Evolutionary conservation across 2,888 invertebrate genomes (phyloP).

Genomic region (Lasioglossum marginatum): DNA sequence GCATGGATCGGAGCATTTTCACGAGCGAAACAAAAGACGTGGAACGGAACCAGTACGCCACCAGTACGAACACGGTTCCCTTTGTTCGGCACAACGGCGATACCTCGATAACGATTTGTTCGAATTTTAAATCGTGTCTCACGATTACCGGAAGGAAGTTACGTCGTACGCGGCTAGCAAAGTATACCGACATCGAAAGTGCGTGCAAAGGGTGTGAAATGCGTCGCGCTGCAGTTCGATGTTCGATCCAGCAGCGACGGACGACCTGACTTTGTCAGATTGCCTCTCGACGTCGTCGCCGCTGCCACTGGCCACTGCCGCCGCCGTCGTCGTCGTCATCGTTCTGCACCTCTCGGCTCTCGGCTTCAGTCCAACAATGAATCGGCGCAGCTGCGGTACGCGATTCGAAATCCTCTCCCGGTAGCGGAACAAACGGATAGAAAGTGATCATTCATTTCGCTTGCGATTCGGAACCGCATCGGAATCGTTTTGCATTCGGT

Average conservation of each 20-base stretch:
- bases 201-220: slow-evolving; percentile 68
- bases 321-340: background rate
- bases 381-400: slow-evolving; percentile 51
- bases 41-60: slow-evolving; percentile 19
- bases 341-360: slow-evolving; percentile 32
- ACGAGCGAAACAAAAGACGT: slow-evolving; percentile 48
- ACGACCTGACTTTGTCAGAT: slow-evolving; percentile 58
- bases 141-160: slow-evolving; percentile 55
- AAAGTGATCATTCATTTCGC: slow-evolving; percentile 40
- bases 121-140: slow-evolving; percentile 55
- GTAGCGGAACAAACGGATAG: slow-evolving; percentile 46
- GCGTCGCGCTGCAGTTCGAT: slow-evolving; percentile 71
- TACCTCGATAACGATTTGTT: slow-evolving; percentile 49
- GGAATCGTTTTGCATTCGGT: slow-evolving; percentile 44
- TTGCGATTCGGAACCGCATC: slow-evolving; percentile 28
- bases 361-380: slow-evolving; percentile 51
- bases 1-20: slow-evolving; percentile 39
- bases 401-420: slow-evolving; percentile 61
- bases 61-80: slow-evolving; percentile 29
- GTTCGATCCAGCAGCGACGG: slow-evolving; percentile 68
- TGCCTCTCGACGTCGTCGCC: slow-evolving; percentile 48
- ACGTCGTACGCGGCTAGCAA: slow-evolving; percentile 35
- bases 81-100: slow-evolving; percentile 41
- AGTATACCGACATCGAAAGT: slow-evolving; percentile 43
- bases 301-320: slow-evolving; percentile 1